Evolutionary conservation across 2,888 invertebrate genomes (phyloP).

Genomic region (Ochropleura leucogaster): DNA sequence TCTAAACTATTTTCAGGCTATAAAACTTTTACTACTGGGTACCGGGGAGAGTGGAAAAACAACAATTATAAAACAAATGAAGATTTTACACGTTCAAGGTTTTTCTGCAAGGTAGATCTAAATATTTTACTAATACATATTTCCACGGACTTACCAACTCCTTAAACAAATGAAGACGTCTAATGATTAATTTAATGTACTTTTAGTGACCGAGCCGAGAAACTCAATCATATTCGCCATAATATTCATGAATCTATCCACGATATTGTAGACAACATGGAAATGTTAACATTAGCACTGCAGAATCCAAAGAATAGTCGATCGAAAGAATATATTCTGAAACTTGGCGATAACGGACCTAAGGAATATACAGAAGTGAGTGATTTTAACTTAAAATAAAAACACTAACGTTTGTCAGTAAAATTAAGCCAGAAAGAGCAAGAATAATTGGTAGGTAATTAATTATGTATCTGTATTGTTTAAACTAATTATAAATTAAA

Average conservation of each 20-base stretch:
- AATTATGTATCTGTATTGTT: not conserved
- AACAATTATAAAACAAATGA: conserved; percentile 96
- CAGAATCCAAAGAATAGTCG: conserved; percentile 84
- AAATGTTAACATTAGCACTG: conserved; percentile 86
- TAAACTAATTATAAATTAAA: no score
- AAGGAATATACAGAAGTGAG: conserved; percentile 90
- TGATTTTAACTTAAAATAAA: not conserved
- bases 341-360: conserved; percentile 89
- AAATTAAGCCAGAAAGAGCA: not conserved
- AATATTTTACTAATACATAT: not conserved
- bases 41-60: conserved; percentile 96
- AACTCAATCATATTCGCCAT: conserved; percentile 92
- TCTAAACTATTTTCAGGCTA: conserved; percentile 76
- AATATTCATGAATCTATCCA: conserved; percentile 95
- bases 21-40: conserved; percentile 92
- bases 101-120: conserved; percentile 92
- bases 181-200: not conserved
- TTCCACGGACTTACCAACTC: not conserved
- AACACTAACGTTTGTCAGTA: not conserved
- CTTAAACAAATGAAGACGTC: not conserved
- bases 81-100: conserved; percentile 95
- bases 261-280: conserved; percentile 91
- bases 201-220: conserved; percentile 92
- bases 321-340: conserved; percentile 86
- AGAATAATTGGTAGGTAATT: not conserved